Percentiles rank a stretch among this genome's conserved stretches.
Evolutionary conservation across 1,140 invertebrate species (phyloP).

Genomic region (Papilio machaon): DNA sequence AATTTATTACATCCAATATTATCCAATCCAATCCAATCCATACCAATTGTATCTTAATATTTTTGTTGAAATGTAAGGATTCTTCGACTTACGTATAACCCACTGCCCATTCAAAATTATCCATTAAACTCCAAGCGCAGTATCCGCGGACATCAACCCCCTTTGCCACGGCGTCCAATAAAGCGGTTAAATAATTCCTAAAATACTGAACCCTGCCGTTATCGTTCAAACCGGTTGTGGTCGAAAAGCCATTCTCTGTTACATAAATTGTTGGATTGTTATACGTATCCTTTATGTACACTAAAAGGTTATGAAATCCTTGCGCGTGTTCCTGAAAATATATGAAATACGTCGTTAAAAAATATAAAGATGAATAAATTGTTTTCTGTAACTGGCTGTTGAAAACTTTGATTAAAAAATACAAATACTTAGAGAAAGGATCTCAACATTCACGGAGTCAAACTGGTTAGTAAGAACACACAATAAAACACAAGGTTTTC

Average conservation of each 20-base stretch:
- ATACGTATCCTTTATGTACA: slow-evolving; percentile 26
- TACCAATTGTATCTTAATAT: too few species aligned
- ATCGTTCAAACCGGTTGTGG: slow-evolving; percentile 24
- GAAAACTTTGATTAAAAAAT: too few species aligned
- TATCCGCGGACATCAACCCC: slow-evolving; percentile 31
- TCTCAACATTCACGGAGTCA: too few species aligned
- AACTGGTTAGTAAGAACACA: too few species aligned
- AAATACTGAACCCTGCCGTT: slow-evolving; percentile 19
- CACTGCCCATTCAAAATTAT: slow-evolving; percentile 31
- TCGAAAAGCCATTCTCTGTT: slow-evolving; percentile 33
- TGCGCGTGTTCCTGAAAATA: slow-evolving; percentile 29
- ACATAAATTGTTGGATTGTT: slow-evolving; percentile 34
- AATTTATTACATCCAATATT: neutral
- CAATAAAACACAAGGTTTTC: too few species aligned
- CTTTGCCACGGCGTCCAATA: neutral
- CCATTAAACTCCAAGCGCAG: slow-evolving; percentile 35
- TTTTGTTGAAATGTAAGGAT: too few species aligned
- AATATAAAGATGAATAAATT: too few species aligned
- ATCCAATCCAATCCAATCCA: too few species aligned
- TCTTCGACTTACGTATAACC: slow-evolving; percentile 28
- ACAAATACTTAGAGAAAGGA: too few species aligned
- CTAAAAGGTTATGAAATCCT: slow-evolving; percentile 26
- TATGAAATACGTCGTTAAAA: neutral
- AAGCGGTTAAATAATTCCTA: slow-evolving; percentile 35
- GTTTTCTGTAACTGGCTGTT: too few species aligned